These are phyloP conservation scores for Trachelipus rathkii DNA, from an alignment of 1,140 invertebrate species.

Conservation along the genomic window DNA sequence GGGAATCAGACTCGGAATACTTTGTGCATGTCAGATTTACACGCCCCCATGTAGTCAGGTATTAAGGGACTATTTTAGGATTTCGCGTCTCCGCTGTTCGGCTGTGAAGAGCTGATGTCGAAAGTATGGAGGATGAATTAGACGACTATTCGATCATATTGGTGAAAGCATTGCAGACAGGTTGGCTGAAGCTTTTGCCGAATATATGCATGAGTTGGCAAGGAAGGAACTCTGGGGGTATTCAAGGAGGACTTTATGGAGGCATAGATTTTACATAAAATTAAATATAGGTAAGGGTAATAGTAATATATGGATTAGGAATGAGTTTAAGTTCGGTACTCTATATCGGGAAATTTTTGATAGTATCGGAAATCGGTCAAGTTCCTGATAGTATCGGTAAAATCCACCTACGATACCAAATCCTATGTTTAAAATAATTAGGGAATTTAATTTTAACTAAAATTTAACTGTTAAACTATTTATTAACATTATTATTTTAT, in stretches of 20 bases:
- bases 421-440: no score
- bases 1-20: constrained; percentile 54
- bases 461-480: no score
- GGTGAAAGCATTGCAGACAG: constrained; percentile 62
- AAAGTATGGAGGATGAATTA: constrained; percentile 53
- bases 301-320: background rate
- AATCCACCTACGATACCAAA: no score
- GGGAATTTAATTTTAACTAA: no score
- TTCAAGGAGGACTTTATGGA: constrained; percentile 52
- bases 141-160: constrained; percentile 62
- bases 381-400: no score
- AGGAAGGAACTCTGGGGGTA: constrained; percentile 60
- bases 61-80: constrained; percentile 58
- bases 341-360: background rate
- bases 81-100: constrained; percentile 61
- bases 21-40: constrained; percentile 60
- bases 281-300: constrained; percentile 53
- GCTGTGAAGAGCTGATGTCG: constrained; percentile 54
- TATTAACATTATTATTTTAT: no score
- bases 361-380: no score
- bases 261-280: constrained; percentile 55
- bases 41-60: constrained; percentile 55
- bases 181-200: constrained; percentile 62
- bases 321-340: background rate
- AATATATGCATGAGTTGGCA: constrained; percentile 58